A percentile compares a stretch with the other conserved stretches of the same genome.
Conservation (phyloP, 2,888 invertebrate genomes). For the Arge pagana region DNA sequence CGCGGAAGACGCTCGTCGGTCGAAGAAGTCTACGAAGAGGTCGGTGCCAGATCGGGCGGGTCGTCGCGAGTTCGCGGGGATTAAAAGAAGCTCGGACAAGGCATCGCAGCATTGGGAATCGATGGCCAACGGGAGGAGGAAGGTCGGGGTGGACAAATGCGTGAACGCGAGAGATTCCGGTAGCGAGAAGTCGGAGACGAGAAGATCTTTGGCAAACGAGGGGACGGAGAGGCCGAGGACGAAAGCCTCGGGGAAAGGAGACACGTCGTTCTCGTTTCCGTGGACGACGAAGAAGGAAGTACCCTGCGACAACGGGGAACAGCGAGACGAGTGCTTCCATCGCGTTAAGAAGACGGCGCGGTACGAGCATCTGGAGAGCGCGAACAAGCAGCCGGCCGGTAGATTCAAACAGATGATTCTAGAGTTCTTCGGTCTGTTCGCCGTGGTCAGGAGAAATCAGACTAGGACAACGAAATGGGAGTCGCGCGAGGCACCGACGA, state of each 20-base stretch:
- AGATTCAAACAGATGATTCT: constrained; percentile 25
- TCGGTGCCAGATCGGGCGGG: not conserved
- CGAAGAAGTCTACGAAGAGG: not conserved
- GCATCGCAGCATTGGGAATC: constrained; percentile 7
- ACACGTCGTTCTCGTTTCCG: no score
- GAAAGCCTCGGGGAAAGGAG: no score
- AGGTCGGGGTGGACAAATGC: not conserved
- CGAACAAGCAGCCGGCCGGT: no score
- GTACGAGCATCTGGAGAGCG: no score
- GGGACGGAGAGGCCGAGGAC: not conserved
- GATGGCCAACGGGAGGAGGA: constrained; percentile 8
- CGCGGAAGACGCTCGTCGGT: not conserved
- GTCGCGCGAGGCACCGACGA: not conserved
- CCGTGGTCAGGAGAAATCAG: not conserved
- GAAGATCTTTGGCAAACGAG: not conserved
- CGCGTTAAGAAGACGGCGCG: no score
- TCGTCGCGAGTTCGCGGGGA: no score
- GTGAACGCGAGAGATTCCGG: no score
- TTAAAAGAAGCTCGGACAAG: no score
- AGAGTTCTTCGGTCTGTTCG: constrained; percentile 25
- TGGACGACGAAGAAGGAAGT: constrained; percentile 2
- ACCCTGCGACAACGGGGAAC: not conserved
- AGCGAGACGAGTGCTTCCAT: not conserved
- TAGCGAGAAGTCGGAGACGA: not conserved
- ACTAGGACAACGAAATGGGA: no score